A percentile compares a stretch with the other conserved stretches of the same genome.
phyloP scores from a whole-genome alignment of 2,113 vertebrate genomes.

The Malurus cyaneus region DNA sequence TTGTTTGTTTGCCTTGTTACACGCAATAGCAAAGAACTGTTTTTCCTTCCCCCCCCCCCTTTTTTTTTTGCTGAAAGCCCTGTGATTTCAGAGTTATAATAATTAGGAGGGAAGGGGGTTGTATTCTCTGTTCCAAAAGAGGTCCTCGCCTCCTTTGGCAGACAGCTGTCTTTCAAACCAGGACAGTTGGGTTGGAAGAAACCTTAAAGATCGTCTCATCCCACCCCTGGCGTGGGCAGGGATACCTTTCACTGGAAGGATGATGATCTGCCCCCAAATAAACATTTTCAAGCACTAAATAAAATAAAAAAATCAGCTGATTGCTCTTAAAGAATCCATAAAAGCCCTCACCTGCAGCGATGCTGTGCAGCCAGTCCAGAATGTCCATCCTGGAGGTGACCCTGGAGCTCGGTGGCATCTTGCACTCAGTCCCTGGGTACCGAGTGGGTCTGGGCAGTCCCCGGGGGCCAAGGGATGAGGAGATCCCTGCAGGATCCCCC shows the following conservation, averaged over 20 bases:
- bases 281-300: not conserved
- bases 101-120: too few species aligned
- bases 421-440: accelerated
- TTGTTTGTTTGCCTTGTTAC: too few species aligned
- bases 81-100: too few species aligned
- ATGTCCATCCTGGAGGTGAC: accelerated
- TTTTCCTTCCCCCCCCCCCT: too few species aligned
- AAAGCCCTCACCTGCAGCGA: not conserved
- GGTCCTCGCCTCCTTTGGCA: too few species aligned
- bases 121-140: too few species aligned
- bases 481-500: accelerated
- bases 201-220: not conserved
- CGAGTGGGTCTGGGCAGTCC: accelerated
- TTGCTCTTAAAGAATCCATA: not conserved
- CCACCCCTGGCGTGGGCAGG: not conserved
- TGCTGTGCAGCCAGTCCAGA: accelerated
- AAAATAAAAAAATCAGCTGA: not conserved
- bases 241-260: not conserved
- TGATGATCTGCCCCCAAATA: not conserved
- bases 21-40: too few species aligned
- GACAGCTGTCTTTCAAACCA: too few species aligned
- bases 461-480: accelerated
- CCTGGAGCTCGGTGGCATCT: accelerated
- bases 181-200: not conserved
- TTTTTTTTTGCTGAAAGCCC: too few species aligned